Evolutionary conservation across 2,888 invertebrate species (phyloP), one percentile per base, ranked within the genome.

Genomic region (Temnothorax unifasciatus): DNA sequence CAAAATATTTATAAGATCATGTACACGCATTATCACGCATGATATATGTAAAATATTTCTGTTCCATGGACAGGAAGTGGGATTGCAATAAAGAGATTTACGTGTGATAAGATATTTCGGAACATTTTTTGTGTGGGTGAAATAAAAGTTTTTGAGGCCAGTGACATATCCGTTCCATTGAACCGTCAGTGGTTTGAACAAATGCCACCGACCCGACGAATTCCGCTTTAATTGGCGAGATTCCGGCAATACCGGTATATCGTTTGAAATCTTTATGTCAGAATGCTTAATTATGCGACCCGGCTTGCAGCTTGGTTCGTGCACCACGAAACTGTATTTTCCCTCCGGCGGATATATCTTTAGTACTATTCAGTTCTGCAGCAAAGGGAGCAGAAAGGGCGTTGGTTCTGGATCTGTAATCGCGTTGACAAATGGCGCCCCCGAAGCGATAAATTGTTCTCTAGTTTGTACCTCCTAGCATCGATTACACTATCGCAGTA

Each of bases 201-300:
- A 59, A 59, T 71, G 50, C 63, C 63, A 54, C 41, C 25, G 77
- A 29, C 44, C 71, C 41, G 61, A 84, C 75, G 83, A 86, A 90
- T 91, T 92, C 90, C 86, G 75, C 82, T 90, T 89, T 91, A 92
- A 92, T 91, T 92, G 90, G 88, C 82, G 85, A 86, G 82, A 88
- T 90, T 89, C 89, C 82, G 81, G 86, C 86, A 85, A 81, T 87
- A 79, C 84, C 73, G 76, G 52, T 79, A 50, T 86, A 83, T 82
- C 77, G 63, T 15, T 61, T 71, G 71, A 85, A 76, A 85, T 86
- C 83, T 84, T 84, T 73, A 52, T 71, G 88, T 86, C 89, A 86
- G 82, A 89, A 89, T 84, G 84, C 82, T 89, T 83, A 84, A 89
- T 85, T 83, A 82, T 74, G 50, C 21, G 61, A 76, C 18, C 57